These are phyloP conservation scores for Tillus elongatus DNA, from an alignment of 2,888 invertebrate genomes.

Conservation along the genomic window DNA sequence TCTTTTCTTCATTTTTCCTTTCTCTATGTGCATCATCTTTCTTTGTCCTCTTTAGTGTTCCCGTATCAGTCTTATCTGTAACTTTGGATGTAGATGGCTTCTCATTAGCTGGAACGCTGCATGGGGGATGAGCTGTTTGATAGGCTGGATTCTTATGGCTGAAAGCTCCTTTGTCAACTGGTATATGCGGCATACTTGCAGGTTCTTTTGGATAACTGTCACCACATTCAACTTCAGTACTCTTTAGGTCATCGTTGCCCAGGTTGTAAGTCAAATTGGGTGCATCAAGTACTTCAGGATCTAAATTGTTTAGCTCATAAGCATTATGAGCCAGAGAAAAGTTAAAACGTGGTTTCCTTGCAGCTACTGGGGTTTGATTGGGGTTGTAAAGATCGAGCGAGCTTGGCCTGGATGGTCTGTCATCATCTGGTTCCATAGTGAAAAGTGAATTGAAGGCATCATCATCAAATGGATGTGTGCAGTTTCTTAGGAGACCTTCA, in stretches of 20 bases:
- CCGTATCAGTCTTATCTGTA: constrained; percentile 39
- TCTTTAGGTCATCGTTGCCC: constrained; percentile 44
- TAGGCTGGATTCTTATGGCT: constrained; percentile 66
- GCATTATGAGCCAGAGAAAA: constrained; percentile 57
- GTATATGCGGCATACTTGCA: constrained; percentile 48
- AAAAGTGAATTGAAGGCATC: constrained; percentile 40
- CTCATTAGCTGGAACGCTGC: constrained; percentile 20
- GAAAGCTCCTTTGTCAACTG: constrained; percentile 44
- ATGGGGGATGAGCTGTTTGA: constrained; percentile 62
- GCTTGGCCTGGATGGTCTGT: constrained; percentile 46
- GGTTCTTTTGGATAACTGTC: constrained; percentile 46
- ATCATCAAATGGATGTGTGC: constrained; percentile 36
- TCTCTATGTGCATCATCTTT: constrained; percentile 66
- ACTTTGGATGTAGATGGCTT: not conserved
- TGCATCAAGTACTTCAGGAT: constrained; percentile 56
- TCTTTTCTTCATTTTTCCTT: constrained; percentile 8
- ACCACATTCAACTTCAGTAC: constrained; percentile 32
- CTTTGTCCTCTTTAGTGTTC: constrained; percentile 58
- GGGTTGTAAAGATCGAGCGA: constrained; percentile 57
- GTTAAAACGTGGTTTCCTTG: constrained; percentile 61
- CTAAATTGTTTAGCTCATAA: constrained; percentile 57
- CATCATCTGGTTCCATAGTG: constrained; percentile 35
- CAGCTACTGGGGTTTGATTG: constrained; percentile 50
- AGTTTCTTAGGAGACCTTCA: constrained; percentile 38
- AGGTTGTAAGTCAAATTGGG: constrained; percentile 44